These are phyloP conservation scores for Ceryle rudis DNA, from an alignment of 2,797 vertebrate species.

Conservation along the genomic window DNA sequence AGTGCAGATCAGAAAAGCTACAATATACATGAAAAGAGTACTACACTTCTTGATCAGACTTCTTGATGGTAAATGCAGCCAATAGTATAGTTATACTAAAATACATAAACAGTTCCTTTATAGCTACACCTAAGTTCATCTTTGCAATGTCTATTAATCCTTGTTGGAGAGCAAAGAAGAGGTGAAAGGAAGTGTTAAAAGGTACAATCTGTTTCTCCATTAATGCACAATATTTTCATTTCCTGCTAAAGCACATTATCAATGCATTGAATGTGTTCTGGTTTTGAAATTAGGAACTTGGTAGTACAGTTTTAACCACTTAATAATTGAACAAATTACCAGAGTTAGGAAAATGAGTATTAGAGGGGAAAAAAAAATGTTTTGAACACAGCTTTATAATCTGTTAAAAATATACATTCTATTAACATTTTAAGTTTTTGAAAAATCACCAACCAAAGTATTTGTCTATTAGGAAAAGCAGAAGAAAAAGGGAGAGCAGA, in stretches of 20 bases:
- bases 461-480: background rate
- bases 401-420: background rate
- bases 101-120: accelerated
- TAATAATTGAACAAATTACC: background rate
- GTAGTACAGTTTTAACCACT: background rate
- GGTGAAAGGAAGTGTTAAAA: background rate
- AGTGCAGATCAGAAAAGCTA: background rate
- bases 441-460: background rate
- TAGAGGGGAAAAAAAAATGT: background rate
- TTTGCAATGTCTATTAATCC: background rate
- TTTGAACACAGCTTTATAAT: background rate
- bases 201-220: background rate
- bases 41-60: background rate
- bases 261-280: background rate
- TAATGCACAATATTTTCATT: background rate
- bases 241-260: background rate
- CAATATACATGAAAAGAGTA: background rate
- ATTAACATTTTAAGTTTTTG: background rate
- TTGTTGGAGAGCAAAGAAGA: background rate
- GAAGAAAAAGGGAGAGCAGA: background rate
- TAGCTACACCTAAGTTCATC: background rate
- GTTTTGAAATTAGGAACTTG: background rate
- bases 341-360: background rate
- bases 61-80: background rate
- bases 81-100: background rate